Evolutionary conservation across 2,888 invertebrate genomes (phyloP).

Genomic region (Drosophila buzzatii): DNA sequence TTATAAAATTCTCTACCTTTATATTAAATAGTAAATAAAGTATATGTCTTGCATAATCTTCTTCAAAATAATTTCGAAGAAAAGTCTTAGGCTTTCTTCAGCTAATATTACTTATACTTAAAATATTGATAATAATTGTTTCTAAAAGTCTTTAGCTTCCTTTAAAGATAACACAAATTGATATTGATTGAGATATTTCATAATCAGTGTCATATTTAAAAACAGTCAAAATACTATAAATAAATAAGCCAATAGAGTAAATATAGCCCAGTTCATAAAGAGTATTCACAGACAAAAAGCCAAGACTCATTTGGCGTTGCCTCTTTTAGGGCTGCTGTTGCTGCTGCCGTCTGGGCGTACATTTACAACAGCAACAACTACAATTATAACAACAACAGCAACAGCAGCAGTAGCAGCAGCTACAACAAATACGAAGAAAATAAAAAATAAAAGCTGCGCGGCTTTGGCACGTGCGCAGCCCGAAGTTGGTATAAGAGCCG

Average conservation of each 20-base stretch:
- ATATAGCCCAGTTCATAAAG: conserved; percentile 14
- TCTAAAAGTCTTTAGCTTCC: not conserved
- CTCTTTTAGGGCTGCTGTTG: conserved; percentile 32
- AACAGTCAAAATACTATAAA: not conserved
- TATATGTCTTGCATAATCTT: no score
- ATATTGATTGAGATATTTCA: not conserved
- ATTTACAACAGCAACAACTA: conserved; percentile 21
- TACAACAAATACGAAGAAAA: conserved; percentile 18
- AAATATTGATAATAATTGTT: not conserved
- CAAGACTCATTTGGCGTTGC: conserved; percentile 31
- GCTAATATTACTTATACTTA: no score
- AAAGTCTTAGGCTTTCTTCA: not conserved
- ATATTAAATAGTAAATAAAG: no score
- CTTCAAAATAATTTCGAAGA: no score
- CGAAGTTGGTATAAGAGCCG: conserved; percentile 42
- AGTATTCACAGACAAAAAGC: conserved; percentile 33
- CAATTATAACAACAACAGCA: conserved; percentile 21
- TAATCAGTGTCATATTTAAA: not conserved
- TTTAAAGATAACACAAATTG: not conserved
- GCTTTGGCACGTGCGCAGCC: conserved; percentile 75
- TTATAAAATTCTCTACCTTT: no score
- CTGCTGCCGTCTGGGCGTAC: conserved; percentile 35
- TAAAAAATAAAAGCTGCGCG: conserved; percentile 39
- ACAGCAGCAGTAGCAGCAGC: conserved; percentile 4
- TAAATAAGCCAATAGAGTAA: conserved; percentile 3